Evolutionary conservation across 2,888 invertebrate species (phyloP), one percentile per base, ranked within the genome.

Genomic region (Reticulitermes lucifugus): DNA sequence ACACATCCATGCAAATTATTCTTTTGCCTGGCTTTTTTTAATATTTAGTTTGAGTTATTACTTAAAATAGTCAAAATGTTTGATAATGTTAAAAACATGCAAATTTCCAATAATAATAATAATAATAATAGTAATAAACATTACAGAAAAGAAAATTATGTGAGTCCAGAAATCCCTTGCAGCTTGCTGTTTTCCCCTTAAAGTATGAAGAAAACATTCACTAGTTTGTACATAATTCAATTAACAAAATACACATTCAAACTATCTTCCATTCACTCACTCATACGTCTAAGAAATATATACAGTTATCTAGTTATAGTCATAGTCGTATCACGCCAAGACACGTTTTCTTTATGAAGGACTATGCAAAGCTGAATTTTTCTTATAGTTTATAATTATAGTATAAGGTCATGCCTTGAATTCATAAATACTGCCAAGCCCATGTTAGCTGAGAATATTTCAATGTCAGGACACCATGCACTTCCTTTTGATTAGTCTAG

Each of bases 131-230:
- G 4, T 51, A 60, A 25, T 25, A 65, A 25, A 65, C 65, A 65
- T 25, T 25, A 25, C 65, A 65, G 14, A 65, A 65, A 25, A 25
- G 25, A 65, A 65, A 25, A 43, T 51, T 41, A 83, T 51, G 59
- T 55, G 84, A 84, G 84, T 84, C 84, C 84, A 84, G 84, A 84
- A 84, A 84, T 84, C 84, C 84, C 84, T 84, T 79, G 59, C 83
- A 83, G 55, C 75, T 83, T 83, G 83, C 55, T 77, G 77, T n/a
- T 46, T 46, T 21, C 43, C 46, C 22, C 6, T 9, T 43, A 21
- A 41, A 60, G n/a, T 21, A 18, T 21, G n/a, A 22, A 75, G 14
- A 75, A 43, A 75, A 43, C 75, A 75, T 46, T 71, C 41, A 75
- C 25, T 75, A 75, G 21, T 75, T 43, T 21, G 21, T n/a, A 22